Evolutionary conservation across 2,113 vertebrate species (phyloP), one percentile per base, ranked within the genome.

Genomic region (Thamnaconus septentrionalis): DNA sequence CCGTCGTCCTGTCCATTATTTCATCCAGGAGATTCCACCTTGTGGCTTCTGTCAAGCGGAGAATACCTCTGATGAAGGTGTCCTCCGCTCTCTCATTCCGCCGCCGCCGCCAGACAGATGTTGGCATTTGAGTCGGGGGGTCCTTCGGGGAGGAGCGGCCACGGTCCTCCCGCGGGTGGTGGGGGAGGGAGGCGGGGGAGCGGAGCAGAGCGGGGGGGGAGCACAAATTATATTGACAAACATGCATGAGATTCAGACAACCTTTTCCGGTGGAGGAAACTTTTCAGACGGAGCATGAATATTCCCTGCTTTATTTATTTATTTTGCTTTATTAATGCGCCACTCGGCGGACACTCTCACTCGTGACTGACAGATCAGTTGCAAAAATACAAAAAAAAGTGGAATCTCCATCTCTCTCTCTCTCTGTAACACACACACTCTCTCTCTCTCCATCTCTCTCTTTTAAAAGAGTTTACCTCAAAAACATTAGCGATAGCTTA

Each of bases 221-320:
- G 76, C 81, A 80, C 82, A 89, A 90, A 90, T 90, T 82, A 90
- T 90, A 89, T 90, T 90, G 89, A 90, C 89, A 90, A 90, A 89
- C 87, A 88, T 88, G 89, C 86, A 90, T 88, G 85, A 90, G 83
- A 90, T 90, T 89, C 84, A 82, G 83, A 79, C 87, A 90, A 87
- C 88, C 88, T 90, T 89, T 88, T 89, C 85, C 18, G 75, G 79
- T 56, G 41, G 74, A 71, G 75, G 71, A 82, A 86, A 87, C 79
- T 83, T 85, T 72, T 31, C 80, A 86, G 66, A 67, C 72, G 53
- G 69, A 71, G 80, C 82, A 84, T 87, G 81, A 88, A 88, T 88
- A 85, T 84, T 85, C 77, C 51, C 7, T 52, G 48, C 5, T 5
- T 52, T 52, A 12, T 31, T n/a, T 52, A 6, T 52, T 52, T 51